Conservation (phyloP, 1,140 invertebrate genomes). For the Pentalonia nigronervosa region DNA sequence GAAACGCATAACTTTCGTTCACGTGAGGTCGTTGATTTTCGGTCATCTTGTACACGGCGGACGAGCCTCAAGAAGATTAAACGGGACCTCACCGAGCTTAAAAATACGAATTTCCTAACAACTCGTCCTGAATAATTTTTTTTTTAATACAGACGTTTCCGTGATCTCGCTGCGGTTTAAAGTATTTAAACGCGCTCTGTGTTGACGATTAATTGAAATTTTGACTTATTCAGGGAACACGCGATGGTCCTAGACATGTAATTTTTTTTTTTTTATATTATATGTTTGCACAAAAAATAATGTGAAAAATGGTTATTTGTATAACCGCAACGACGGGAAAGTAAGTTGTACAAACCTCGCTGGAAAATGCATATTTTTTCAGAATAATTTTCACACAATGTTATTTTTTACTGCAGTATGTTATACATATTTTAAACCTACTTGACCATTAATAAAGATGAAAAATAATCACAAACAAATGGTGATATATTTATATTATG, state of each 20-base stretch:
- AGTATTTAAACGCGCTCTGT: not conserved
- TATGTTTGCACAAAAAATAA: not conserved
- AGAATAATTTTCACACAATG: too few relatives aligned
- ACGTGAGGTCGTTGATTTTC: not conserved
- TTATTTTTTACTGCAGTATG: too few relatives aligned
- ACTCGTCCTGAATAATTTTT: conserved; percentile 1
- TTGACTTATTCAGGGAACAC: not conserved
- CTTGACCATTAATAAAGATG: too few relatives aligned
- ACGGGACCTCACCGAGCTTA: not conserved
- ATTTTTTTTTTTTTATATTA: not conserved
- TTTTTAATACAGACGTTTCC: not conserved
- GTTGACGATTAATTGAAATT: not conserved
- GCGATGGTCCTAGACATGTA: not conserved
- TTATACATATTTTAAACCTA: too few relatives aligned
- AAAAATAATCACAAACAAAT: too few relatives aligned
- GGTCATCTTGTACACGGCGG: not conserved
- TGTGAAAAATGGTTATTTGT: not conserved
- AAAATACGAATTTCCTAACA: not conserved
- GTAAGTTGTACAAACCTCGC: too few relatives aligned
- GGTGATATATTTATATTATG: too few relatives aligned
- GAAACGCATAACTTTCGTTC: not conserved
- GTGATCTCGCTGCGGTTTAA: too few relatives aligned
- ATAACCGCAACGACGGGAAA: not conserved
- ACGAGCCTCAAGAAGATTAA: not conserved
- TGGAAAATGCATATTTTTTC: too few relatives aligned